Evolutionary conservation across 2,113 vertebrate species (phyloP).

Genomic region (Pelobates fuscus): DNA sequence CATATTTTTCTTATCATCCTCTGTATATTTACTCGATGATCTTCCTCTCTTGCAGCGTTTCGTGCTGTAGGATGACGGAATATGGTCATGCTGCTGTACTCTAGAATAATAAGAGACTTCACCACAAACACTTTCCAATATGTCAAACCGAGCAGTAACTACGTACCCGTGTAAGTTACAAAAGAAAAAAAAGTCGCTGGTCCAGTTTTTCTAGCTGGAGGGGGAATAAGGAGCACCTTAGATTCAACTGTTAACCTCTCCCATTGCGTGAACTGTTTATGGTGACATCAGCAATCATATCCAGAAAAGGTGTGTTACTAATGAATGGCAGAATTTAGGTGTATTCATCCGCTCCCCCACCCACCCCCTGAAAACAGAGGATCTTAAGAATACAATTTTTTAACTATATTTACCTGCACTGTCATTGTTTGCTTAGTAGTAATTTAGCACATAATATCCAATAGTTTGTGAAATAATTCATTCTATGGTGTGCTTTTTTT

Average conservation of each 20-base stretch:
- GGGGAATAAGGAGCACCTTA: constrained; percentile 32
- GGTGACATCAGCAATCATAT: constrained; percentile 34
- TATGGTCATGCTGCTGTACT: constrained; percentile 21
- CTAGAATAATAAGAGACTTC: constrained; percentile 44
- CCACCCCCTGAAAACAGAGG: neutral
- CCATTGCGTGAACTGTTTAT: constrained; percentile 50
- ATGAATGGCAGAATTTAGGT: constrained; percentile 16
- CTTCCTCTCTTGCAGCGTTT: constrained; percentile 30
- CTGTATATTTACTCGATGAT: constrained; percentile 19
- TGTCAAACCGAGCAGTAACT: constrained; percentile 53
- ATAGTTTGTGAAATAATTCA: no score
- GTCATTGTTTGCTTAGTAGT: constrained; percentile 14
- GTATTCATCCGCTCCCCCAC: constrained; percentile 4
- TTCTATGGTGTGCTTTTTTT: neutral
- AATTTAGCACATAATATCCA: no score
- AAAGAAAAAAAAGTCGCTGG: constrained; percentile 18
- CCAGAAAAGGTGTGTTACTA: constrained; percentile 34
- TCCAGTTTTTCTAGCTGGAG: constrained; percentile 54
- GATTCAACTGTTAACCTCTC: constrained; percentile 41
- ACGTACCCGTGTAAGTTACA: constrained; percentile 38
- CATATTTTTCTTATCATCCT: neutral
- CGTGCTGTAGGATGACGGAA: constrained; percentile 40
- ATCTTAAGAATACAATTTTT: neutral
- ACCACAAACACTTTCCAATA: constrained; percentile 55
- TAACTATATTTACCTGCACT: neutral